phyloP scores from a whole-genome alignment of 2,888 invertebrate species.

The Leptopilina drosophilae region DNA sequence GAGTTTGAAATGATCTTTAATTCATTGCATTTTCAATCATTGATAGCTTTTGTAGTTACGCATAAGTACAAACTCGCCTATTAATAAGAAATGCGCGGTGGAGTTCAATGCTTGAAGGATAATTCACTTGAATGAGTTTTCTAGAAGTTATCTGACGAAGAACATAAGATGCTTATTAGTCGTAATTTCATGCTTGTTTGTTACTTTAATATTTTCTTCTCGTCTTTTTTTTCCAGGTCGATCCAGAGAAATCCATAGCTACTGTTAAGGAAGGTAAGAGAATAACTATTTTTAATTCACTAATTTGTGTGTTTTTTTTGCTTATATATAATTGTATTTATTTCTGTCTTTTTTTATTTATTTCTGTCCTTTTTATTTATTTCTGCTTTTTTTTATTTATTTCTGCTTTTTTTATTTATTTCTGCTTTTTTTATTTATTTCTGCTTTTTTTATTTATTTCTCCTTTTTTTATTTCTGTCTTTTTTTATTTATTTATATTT shows the following conservation, averaged over 20 bases:
- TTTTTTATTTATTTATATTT: background rate
- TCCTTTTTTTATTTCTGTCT: too few relatives aligned
- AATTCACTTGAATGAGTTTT: constrained; percentile 21
- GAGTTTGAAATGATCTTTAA: constrained; percentile 12
- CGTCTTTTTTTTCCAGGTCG: constrained; percentile 79
- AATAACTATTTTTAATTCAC: background rate
- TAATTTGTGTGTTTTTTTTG: background rate
- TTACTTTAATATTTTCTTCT: constrained; percentile 33
- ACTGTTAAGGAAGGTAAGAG: constrained; percentile 91
- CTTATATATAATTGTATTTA: too few relatives aligned
- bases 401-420: too few relatives aligned
- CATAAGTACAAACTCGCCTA: background rate
- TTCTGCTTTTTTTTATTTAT: too few relatives aligned
- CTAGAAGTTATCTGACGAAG: background rate
- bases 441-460: too few relatives aligned
- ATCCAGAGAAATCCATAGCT: constrained; percentile 88
- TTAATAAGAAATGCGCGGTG: background rate
- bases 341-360: too few relatives aligned
- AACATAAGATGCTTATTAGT: constrained; percentile 25
- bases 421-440: too few relatives aligned
- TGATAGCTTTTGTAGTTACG: background rate
- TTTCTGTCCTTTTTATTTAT: too few relatives aligned
- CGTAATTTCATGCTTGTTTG: constrained; percentile 60
- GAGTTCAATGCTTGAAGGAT: constrained; percentile 31
- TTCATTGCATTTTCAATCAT: constrained; percentile 18